Percentiles rank a stretch among this genome's conserved stretches.
These are phyloP conservation scores for Pangasius sanitwongsei DNA, from an alignment of 2,797 vertebrate genomes.

Conservation along the genomic window DNA sequence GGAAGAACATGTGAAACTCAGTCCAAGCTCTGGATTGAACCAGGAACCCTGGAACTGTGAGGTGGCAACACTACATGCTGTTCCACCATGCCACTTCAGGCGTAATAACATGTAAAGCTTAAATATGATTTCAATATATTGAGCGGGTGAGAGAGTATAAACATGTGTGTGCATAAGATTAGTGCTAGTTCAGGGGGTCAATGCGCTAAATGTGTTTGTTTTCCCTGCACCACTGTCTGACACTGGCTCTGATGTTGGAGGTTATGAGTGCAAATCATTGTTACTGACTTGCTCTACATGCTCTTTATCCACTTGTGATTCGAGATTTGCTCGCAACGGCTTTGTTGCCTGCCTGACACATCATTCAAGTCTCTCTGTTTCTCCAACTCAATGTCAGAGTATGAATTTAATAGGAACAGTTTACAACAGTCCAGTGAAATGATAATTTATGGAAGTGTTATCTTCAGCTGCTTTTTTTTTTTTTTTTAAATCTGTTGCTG, in stretches of 20 bases:
- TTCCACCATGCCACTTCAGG: neutral
- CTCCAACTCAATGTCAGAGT: conserved; percentile 50
- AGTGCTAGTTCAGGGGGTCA: conserved; percentile 58
- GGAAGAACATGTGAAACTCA: neutral
- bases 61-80: neutral
- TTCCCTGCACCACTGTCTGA: conserved; percentile 64
- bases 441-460: conserved; percentile 15
- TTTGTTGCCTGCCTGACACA: conserved; percentile 52
- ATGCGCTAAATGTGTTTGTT: conserved; percentile 63
- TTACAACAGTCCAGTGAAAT: conserved; percentile 7
- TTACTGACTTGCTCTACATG: neutral
- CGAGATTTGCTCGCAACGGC: conserved; percentile 45
- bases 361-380: conserved; percentile 57
- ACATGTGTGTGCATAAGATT: conserved; percentile 18
- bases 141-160: conserved; percentile 20
- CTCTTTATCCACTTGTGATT: conserved; percentile 24
- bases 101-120: neutral
- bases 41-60: neutral
- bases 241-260: conserved; percentile 64
- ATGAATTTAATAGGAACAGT: conserved; percentile 13
- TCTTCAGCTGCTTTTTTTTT: neutral
- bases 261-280: conserved; percentile 31
- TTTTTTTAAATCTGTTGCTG: neutral
- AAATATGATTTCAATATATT: neutral
- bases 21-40: neutral